Evolutionary conservation across 2,113 vertebrate species (phyloP), one percentile per base, ranked within the genome.

Genomic region (Saguinus midas): DNA sequence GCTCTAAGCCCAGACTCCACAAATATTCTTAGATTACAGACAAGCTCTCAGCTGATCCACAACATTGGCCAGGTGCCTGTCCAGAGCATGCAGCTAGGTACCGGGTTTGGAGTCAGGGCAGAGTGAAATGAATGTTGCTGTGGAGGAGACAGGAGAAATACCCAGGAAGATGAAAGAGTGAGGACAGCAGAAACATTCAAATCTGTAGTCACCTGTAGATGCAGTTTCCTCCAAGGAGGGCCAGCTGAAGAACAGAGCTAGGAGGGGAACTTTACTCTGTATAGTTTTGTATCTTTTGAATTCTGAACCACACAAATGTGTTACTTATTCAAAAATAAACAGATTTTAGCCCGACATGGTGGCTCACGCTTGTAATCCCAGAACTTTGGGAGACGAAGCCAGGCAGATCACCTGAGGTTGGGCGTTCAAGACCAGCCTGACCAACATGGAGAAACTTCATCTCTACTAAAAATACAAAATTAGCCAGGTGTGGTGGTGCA

Each of bases 1-100:
- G 61, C 43, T 70, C 0, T 29, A 68, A 91, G 75, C 61, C 91
- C 87, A 87, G 91, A 97, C 89, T 96, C 97, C 96, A 88, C 94
- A 85, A 87, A 95, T 92, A 87, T 45, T 87, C 81, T n/a, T 72
- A n/a, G 35, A 40, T 25, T 73, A 45, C 61, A 96, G 87, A 50
- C 79, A n/a, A 5, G 61, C 93, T 82, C 79, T 95, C 96, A 91
- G 75, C 96, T 61, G 90, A 93, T 43, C n/a, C 29, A 1, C 20
- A 61, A 50, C 68, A 20, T 23, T 23, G 90, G 90, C 92, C 86
- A 81, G 92, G 94, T 84, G 89, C 85, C 87, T 90, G 21, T 66
- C 90, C 84, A 25, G 80, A 68, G 58, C 50, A 17, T 52, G 81
- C 18, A 55, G 27, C 78, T 37, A 64, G 32, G 88, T 72, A 8